phyloP scores from a whole-genome alignment of 1,140 invertebrate genomes.

The Drosophila burlai region DNA sequence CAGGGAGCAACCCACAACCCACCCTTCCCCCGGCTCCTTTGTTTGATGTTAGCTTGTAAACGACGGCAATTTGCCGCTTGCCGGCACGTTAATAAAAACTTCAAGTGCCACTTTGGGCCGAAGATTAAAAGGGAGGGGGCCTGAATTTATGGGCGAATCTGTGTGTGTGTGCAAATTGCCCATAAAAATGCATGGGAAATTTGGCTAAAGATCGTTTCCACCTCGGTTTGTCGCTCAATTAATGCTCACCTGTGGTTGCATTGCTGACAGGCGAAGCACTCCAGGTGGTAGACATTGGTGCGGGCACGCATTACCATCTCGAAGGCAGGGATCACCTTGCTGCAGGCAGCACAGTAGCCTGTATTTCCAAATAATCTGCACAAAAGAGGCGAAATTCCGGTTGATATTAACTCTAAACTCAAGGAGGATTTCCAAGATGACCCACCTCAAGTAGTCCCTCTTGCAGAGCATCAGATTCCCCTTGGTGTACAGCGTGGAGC shows the following conservation, averaged over 20 bases:
- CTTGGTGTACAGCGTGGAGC: slow-evolving; percentile 97
- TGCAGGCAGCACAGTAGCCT: slow-evolving; percentile 97
- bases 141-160: slow-evolving; percentile 40
- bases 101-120: slow-evolving; percentile 75
- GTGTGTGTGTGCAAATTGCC: slow-evolving; percentile 47
- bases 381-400: slow-evolving; percentile 21
- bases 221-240: neutral
- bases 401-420: neutral
- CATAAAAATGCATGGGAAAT: slow-evolving; percentile 65
- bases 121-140: slow-evolving; percentile 72
- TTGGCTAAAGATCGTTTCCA: neutral
- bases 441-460: slow-evolving; percentile 97
- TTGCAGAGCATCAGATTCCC: slow-evolving; percentile 99
- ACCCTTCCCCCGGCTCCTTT: neutral
- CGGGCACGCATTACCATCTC: slow-evolving; percentile 99
- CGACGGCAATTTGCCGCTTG: slow-evolving; percentile 73
- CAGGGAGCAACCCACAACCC: neutral
- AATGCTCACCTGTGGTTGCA: slow-evolving; percentile 96
- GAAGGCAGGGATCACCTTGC: slow-evolving; percentile 98
- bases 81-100: slow-evolving; percentile 78
- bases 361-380: slow-evolving; percentile 93
- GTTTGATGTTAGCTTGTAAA: slow-evolving; percentile 58
- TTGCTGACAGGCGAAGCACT: slow-evolving; percentile 99
- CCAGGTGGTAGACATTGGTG: slow-evolving; percentile 98
- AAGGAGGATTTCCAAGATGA: no score